A percentile compares a stretch with the other conserved stretches of the same genome.
These are phyloP conservation scores for Molossus alvarezi DNA, from an alignment of 2,797 vertebrate species.

Conservation along the genomic window DNA sequence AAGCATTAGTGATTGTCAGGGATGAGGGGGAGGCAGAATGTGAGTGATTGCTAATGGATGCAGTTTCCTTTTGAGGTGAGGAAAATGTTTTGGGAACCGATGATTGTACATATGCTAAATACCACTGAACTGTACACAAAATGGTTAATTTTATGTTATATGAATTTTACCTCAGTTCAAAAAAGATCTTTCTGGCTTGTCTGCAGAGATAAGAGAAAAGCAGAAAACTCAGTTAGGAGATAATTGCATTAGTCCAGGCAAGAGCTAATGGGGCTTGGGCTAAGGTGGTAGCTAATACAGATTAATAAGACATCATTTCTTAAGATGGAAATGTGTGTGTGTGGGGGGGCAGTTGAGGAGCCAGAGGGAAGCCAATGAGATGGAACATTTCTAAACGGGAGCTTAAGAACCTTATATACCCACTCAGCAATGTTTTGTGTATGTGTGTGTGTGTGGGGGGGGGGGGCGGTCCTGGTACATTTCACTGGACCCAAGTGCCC, in stretches of 20 bases:
- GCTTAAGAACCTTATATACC: accelerated
- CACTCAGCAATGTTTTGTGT: background rate
- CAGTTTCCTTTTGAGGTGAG: too few species aligned
- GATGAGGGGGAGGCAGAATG: too few species aligned
- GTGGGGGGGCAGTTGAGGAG: background rate
- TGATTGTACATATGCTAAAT: too few species aligned
- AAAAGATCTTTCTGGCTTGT: background rate
- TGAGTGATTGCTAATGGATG: too few species aligned
- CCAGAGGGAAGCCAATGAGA: too few species aligned
- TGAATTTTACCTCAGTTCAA: background rate
- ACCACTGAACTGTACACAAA: too few species aligned
- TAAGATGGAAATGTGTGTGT: background rate
- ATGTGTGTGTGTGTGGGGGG: background rate
- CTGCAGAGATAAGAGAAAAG: background rate
- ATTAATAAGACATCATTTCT: background rate
- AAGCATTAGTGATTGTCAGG: too few species aligned
- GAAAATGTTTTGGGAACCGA: too few species aligned
- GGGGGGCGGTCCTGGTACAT: background rate
- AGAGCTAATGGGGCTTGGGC: background rate
- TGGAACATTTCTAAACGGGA: background rate
- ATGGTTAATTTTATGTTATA: too few species aligned
- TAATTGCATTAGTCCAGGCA: background rate
- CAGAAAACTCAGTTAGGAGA: background rate
- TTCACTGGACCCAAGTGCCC: background rate
- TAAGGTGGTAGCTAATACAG: background rate